Evolutionary conservation across 2,888 invertebrate species (phyloP), one percentile per base, ranked within the genome.

Genomic region (Ennomos fuscantarius): DNA sequence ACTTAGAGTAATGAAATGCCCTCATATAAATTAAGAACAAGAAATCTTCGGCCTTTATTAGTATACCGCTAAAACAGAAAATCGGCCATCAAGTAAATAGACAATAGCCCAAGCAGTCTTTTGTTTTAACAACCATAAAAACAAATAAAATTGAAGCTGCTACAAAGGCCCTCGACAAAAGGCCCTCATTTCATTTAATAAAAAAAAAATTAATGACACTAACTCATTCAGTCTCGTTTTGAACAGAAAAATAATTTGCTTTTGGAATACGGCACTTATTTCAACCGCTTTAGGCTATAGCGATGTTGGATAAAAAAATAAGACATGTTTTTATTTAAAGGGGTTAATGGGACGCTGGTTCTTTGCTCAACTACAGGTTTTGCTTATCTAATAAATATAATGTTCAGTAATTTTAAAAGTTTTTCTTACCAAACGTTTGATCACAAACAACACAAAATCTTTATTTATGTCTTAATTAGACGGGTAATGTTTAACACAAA

Each of bases 151-250:
- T 46, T 49, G 49, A 50, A 42, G 35, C 43, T 50, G 56, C 37
- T 51, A 39, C 42, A 43, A 34, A 13, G n/a, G 33, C 31, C 42
- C 42, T 10, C 10, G 48, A 47, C 66, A 55, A 67, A 62, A 52
- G 56, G 24, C 13, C 45, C 55, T 55, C 64, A 56, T 59, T 59
- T 62, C 15, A 51, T 48, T 60, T 61, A 55, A 51, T 51, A 60
- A 66, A 68, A 24, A 72, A 70, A 57, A 55, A 75, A 74, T 70
- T 64, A 76, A 76, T 76, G 65, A 61, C 67, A 76, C 72, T 70
- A 73, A 69, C 73, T 71, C 63, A 65, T 59, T 70, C 68, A 69
- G 47, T 66, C 68, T 68, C 65, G 64, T 63, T 72, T 74, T 70
- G 70, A 72, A 72, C 41, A 43, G 33, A 43, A 24, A 43, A 48